Percentiles rank a stretch among this genome's conserved stretches.
phyloP scores from a whole-genome alignment of 2,113 vertebrate genomes.

The Malaclemys terrapin region DNA sequence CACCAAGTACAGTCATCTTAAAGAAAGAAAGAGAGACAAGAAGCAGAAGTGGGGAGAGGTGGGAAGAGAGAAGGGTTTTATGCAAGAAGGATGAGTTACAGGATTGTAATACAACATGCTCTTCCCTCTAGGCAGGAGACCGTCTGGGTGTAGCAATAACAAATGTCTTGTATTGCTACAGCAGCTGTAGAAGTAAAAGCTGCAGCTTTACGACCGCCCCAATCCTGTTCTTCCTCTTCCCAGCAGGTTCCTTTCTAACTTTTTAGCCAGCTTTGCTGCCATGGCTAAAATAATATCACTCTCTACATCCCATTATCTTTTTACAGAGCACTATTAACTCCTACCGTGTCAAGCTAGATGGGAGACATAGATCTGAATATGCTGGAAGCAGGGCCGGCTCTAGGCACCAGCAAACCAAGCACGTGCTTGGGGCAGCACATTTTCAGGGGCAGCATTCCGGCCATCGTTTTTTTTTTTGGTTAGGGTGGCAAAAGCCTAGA shows the following conservation, averaged over 20 bases:
- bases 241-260: constrained; percentile 24
- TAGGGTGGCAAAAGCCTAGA: no score
- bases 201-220: constrained; percentile 46
- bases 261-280: constrained; percentile 38
- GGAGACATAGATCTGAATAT: background rate
- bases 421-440: no score
- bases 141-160: background rate
- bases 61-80: background rate
- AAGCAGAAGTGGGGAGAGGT: background rate
- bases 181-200: constrained; percentile 44
- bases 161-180: background rate
- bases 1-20: background rate
- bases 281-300: constrained; percentile 35
- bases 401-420: no score
- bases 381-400: background rate
- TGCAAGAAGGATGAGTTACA: background rate
- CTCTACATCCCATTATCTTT: background rate
- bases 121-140: constrained; percentile 24
- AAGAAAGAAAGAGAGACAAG: background rate
- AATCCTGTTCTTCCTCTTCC: constrained; percentile 2
- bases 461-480: no score
- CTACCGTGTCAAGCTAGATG: background rate
- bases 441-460: no score
- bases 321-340: background rate
- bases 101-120: background rate